Percentiles rank a stretch among this genome's conserved stretches.
Evolutionary conservation across 2,888 invertebrate species (phyloP).

Genomic region (Melitaea athalia): DNA sequence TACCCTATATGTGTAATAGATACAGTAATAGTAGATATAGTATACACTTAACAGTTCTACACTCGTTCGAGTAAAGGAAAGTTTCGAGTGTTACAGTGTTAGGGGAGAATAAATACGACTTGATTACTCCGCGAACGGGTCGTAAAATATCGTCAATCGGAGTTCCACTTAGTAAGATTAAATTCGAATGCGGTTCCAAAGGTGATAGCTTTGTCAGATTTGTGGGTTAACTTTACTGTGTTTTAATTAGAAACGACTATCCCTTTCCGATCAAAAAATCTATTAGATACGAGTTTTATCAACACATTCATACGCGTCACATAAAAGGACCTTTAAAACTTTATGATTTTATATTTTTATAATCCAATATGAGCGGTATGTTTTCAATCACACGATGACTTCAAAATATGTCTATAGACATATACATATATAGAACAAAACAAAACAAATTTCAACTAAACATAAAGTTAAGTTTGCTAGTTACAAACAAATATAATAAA

Average conservation of each 20-base stretch:
- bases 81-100: conserved; percentile 28
- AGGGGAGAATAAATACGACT: conserved; percentile 38
- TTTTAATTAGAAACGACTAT: conserved; percentile 17
- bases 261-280: not conserved
- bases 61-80: conserved; percentile 14
- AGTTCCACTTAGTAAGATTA: conserved; percentile 66
- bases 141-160: conserved; percentile 68
- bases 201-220: conserved; percentile 35
- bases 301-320: too few relatives aligned
- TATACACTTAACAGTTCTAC: not conserved
- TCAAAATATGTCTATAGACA: too few relatives aligned
- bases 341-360: too few relatives aligned
- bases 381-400: too few relatives aligned
- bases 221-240: conserved; percentile 24
- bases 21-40: not conserved
- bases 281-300: too few relatives aligned
- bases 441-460: too few relatives aligned
- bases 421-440: too few relatives aligned
- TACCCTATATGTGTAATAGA: not conserved
- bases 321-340: too few relatives aligned
- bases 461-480: too few relatives aligned
- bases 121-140: conserved; percentile 43
- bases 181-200: conserved; percentile 60
- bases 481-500: too few relatives aligned
- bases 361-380: too few relatives aligned